Base-by-base conservation (phyloP, 1,140 invertebrate species). In the Drosophila ficusphila region DNA sequence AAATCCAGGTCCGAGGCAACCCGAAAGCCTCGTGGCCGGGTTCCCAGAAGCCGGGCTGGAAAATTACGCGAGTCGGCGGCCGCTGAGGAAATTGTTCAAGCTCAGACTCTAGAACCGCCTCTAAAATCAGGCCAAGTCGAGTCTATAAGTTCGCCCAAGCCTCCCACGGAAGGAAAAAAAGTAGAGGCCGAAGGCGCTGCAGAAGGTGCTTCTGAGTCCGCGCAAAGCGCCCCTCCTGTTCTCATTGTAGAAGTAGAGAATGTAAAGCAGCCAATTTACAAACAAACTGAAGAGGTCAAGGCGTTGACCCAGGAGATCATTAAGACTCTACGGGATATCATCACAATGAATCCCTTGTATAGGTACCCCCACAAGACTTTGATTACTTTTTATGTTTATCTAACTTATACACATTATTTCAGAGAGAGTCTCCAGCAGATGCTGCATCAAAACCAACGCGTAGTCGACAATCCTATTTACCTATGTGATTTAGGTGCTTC, bases 391-490 rank as follows among this genome's bases (percentile, higher is more conserved):
- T 7, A 2, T 1, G 2, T 2, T 46, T 19, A 23, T 9, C 14
- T 14, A 2, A 27, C 9, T 16, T 41, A 12, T 39, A 14, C 11
- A 2, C 5, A 4, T 11, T 38, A 14, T 57, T 68, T 7, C 18
- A 91, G 98, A 75, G 96, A 97, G 86, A 96, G 96, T 39, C 93
- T 98, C 2, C 96, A 97, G 90, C 97, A 99, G 93, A 98, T 99
- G 95, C 93, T 99, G 67, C 97, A 99, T 88, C 96, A 98, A 89
- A 97, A 97, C 4, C 97, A 99, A 91, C 93, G 97, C 71, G 97
- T 99, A 12, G 97, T 99, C 18, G 99, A 99, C 92, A 99, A 99
- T 93, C 99, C 99, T n/a, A 96, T 99, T 16, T 99, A 99, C 92
- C 92, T 99, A 8, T 98, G 97, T 79, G 99, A 99, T 93, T 93